Base-by-base conservation (phyloP, 2,113 vertebrate species). In the Brachyhypopomus gauderio region DNA sequence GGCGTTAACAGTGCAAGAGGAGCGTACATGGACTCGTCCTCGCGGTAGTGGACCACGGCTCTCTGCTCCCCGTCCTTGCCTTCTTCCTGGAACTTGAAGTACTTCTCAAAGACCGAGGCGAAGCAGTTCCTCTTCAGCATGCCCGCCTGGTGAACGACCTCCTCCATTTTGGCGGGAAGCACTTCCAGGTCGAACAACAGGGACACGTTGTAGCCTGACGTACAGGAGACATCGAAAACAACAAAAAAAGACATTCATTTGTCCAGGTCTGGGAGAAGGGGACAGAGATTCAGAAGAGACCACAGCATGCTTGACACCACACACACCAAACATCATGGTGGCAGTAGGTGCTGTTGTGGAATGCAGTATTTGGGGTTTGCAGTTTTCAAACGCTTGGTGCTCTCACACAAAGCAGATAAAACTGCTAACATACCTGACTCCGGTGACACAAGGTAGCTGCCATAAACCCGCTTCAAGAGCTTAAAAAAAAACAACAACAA, bases 61-160 rank as follows among this genome's bases (percentile, higher is more conserved):
- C 94, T 93, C 81, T 90, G 93, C 86, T 95, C 94, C 22, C 94
- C 94, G 85, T 95, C 95, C 75, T 91, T 93, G 73, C 94, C 95
- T 72, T 95, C 94, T 85, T 94, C 94, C 86, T 96, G 94, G 85
- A 94, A 96, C 60, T 92, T 93, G 87, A 96, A 95, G 83, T 95
- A 95, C 81, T 95, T 99, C 87, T 99, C 97, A 69, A 99, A 98
- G 69, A 98, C 97, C 0, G 97, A 98, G 78, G 95, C 94, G 81
- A 95, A 95, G 87, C 94, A 95, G 84, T 95, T 95, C 84, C 96
- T 94, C 89, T 98, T 98, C 81, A 98, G 93, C 94, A 97, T 97
- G 86, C 96, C 96, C 0, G 96, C 97, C 92, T 97, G 96, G 92
- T 98, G 96, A 45, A 72, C 88, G 38, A 99, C 91, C 63, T 95